These are phyloP conservation scores for Melanerpes formicivorus DNA, from an alignment of 2,113 vertebrate genomes.

Conservation along the genomic window DNA sequence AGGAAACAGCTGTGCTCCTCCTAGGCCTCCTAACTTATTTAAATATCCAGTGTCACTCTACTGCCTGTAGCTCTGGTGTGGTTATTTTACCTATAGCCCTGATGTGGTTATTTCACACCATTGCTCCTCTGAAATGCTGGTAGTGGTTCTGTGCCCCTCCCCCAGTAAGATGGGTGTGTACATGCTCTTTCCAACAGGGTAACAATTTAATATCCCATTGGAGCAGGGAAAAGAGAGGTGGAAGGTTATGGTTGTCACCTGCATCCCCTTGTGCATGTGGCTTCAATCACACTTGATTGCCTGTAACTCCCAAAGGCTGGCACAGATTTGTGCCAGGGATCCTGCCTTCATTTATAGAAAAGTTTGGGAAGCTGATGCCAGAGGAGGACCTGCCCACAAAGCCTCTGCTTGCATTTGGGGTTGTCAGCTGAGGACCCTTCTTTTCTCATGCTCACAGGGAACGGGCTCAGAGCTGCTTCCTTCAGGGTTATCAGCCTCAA, in stretches of 20 bases:
- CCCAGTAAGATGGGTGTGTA: background rate
- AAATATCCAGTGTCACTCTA: background rate
- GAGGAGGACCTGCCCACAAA: background rate
- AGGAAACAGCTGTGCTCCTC: background rate
- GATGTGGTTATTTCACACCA: background rate
- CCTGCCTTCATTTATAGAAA: background rate
- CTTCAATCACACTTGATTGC: background rate
- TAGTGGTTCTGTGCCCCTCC: background rate
- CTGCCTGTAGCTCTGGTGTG: background rate
- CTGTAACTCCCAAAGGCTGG: background rate
- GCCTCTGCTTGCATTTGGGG: background rate
- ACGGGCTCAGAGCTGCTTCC: background rate
- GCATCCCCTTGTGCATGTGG: background rate
- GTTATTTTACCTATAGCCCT: background rate
- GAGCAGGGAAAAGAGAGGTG: background rate
- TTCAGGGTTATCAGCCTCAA: background rate
- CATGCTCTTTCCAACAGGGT: background rate
- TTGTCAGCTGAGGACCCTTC: background rate
- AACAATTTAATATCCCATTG: background rate
- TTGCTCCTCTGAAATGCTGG: background rate
- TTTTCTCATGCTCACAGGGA: rapidly evolving
- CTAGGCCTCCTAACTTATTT: background rate
- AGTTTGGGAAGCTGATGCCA: background rate
- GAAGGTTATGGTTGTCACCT: background rate
- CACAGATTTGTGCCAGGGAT: background rate